Evolutionary conservation across 2,888 invertebrate species (phyloP).

Genomic region (Panzeria rudis): DNA sequence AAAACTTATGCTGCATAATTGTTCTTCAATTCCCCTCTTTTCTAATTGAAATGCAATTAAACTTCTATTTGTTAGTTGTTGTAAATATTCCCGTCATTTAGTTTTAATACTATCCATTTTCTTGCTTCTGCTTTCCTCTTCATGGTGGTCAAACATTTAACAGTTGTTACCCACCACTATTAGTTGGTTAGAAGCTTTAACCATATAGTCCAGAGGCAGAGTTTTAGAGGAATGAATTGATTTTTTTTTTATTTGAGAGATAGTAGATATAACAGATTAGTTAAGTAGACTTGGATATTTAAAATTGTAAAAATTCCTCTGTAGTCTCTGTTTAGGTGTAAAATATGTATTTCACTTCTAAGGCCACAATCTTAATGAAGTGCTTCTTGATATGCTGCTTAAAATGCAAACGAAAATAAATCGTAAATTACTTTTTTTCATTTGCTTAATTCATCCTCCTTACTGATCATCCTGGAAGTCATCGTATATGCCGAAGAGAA

Average conservation of each 20-base stretch:
- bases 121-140: constrained; percentile 25
- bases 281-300: too few species aligned
- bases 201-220: background rate
- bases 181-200: constrained; percentile 32
- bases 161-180: constrained; percentile 61
- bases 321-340: too few species aligned
- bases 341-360: too few species aligned
- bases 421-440: too few species aligned
- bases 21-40: constrained; percentile 40
- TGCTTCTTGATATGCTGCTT: too few species aligned
- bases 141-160: constrained; percentile 67
- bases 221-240: background rate
- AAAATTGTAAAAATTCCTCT: too few species aligned
- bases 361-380: too few species aligned
- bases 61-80: constrained; percentile 50
- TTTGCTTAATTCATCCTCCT: too few species aligned
- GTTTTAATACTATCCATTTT: constrained; percentile 20
- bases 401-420: too few species aligned
- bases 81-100: constrained; percentile 28
- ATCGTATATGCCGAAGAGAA: too few species aligned
- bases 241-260: background rate
- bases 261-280: too few species aligned
- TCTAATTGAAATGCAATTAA: constrained; percentile 70
- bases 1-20: constrained; percentile 46
- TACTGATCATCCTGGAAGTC: too few species aligned